These are phyloP conservation scores for Eptesicus fuscus DNA, from an alignment of 2,113 vertebrate species.

Conservation along the genomic window DNA sequence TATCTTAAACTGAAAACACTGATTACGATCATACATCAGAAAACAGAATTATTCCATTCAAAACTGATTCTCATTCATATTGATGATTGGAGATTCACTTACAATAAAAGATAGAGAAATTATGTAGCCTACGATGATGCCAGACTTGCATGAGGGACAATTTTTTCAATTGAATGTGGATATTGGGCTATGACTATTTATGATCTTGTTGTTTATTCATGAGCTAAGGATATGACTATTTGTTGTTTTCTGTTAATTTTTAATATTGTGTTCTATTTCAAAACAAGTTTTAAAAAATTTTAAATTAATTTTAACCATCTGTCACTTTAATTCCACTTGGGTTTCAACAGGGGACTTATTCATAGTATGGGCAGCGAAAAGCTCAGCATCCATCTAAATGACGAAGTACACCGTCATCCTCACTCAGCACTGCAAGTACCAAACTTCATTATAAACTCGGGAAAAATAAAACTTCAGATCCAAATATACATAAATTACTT, in stretches of 20 bases:
- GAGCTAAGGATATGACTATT: neutral
- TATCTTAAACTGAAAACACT: constrained; percentile 14
- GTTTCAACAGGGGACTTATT: neutral
- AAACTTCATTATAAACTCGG: neutral
- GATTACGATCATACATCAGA: constrained; percentile 5
- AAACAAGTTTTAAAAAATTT: neutral
- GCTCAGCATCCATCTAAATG: neutral
- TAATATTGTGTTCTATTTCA: constrained; percentile 15
- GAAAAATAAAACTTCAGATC: neutral
- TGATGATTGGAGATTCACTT: constrained; percentile 18
- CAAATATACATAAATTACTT: constrained; percentile 31
- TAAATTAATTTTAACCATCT: neutral
- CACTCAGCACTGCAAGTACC: neutral
- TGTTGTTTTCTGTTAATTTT: constrained; percentile 20
- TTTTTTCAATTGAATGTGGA: neutral
- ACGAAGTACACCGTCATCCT: neutral
- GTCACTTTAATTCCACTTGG: neutral
- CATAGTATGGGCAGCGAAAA: neutral
- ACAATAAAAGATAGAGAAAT: neutral
- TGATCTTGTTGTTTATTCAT: neutral
- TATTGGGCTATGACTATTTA: neutral
- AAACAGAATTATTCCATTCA: constrained; percentile 40
- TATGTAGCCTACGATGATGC: neutral
- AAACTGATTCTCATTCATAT: neutral
- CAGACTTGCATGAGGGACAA: neutral